Evolutionary conservation across 53 echinoderm and acorn worm genomes (phyloP), one percentile per base, ranked within the genome.

Genomic region (Glandiceps talaboti): DNA sequence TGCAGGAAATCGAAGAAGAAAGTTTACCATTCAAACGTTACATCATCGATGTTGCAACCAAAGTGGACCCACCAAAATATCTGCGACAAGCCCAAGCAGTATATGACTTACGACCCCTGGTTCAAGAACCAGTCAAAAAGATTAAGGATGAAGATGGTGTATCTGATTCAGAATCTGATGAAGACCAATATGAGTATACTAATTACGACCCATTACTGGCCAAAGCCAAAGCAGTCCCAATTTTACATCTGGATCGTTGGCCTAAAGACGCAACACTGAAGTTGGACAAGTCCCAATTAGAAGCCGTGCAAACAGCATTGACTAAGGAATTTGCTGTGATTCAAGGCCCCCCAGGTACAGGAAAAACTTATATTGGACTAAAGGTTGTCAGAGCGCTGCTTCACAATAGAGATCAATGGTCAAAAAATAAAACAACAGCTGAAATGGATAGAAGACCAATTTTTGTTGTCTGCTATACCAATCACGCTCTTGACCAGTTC

Each of bases 301-400:
- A 83, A 73, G 93, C 97, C 29, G 88, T 93, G 26, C 84, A 87
- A 80, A 80, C 78, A 33, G 97, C 97, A 1, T 84, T 97, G 26
- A 97, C 97, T 26, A 86, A 92, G 31, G 93, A 93, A 45, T 29
- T 97, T 26, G 85, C 92, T 20, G 30, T 92, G 31, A 93, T 97
- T 74, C 97, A 97, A 79, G 97, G 97, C 25, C 97, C 97, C 0
- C 97, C 97, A n/a, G 97, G 92, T 32, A 97, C 97, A 0, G 93
- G 97, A 26, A 97, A 97, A 81, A 97, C 97, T 1, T 91, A 88
- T 84, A 87, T 97, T 73, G 97, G 97, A 14, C 81, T 97, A 26
- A 97, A 97, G 73, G 91, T 97, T 74, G 86, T 94, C 0, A 32
- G 90, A 33, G 80, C 87, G 14, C 86, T 94, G 28, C 79, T 94